These are phyloP conservation scores for Oryzias sinensis DNA, from an alignment of 2,797 vertebrate genomes.

Conservation along the genomic window DNA sequence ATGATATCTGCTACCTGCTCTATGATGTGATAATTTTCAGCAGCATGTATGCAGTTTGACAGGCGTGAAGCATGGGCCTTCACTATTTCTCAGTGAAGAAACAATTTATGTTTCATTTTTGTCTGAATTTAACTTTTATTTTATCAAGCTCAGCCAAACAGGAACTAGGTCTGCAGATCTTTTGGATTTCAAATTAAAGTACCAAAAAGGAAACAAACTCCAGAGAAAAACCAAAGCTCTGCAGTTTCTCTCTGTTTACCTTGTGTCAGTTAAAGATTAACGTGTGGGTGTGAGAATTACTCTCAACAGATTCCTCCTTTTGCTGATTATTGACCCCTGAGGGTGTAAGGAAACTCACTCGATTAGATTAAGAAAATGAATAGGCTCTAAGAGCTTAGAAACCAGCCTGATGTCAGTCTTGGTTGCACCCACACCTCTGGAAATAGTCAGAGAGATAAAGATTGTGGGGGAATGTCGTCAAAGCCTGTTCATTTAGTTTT, in stretches of 20 bases:
- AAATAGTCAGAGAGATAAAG: conserved; percentile 14
- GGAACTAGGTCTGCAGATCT: conserved; percentile 1
- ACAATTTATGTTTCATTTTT: too few relatives aligned
- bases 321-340: conserved; percentile 33
- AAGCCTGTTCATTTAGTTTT: conserved; percentile 17
- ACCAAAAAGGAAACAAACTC: conserved; percentile 33
- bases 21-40: too few relatives aligned
- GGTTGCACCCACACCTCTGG: neutral
- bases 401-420: conserved; percentile 6
- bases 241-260: conserved; percentile 38
- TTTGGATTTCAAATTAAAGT: conserved; percentile 7
- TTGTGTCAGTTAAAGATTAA: conserved; percentile 38
- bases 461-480: conserved; percentile 22
- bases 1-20: too few relatives aligned
- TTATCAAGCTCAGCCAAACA: conserved; percentile 4
- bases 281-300: conserved; percentile 33
- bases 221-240: conserved; percentile 38
- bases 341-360: conserved; percentile 33
- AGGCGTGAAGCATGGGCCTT: too few relatives aligned
- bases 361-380: conserved; percentile 44
- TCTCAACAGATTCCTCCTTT: conserved; percentile 16
- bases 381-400: conserved; percentile 7
- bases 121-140: too few relatives aligned
- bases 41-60: too few relatives aligned
- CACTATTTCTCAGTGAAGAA: too few relatives aligned